Percentiles rank a stretch among this genome's conserved stretches.
Conservation (phyloP, 2,113 vertebrate genomes). For the Siphamia tubifer region DNA sequence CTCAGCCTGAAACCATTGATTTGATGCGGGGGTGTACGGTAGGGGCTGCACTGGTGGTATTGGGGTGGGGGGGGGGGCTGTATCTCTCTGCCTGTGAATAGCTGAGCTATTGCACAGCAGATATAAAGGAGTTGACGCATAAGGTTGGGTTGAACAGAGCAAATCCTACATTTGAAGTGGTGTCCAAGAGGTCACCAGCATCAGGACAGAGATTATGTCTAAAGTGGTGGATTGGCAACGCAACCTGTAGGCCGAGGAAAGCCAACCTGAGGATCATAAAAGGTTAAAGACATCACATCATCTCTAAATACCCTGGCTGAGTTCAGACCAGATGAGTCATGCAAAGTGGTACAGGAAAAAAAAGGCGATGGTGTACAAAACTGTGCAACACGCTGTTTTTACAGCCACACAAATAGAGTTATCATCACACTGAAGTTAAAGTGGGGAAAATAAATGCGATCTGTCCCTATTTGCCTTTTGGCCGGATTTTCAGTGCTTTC, state of each 20-base stretch:
- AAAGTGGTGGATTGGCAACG: constrained; percentile 2
- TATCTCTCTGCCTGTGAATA: constrained; percentile 5
- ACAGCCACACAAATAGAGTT: background rate
- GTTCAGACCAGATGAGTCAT: background rate
- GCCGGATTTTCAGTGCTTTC: constrained; percentile 25
- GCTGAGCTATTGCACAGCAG: constrained; percentile 18
- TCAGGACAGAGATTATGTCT: constrained; percentile 12
- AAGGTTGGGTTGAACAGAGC: background rate
- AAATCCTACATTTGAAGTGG: constrained; percentile 22
- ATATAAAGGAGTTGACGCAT: constrained; percentile 9
- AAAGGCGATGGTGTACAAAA: background rate
- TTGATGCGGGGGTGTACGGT: constrained; percentile 20
- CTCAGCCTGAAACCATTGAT: constrained; percentile 44
- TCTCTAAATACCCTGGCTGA: background rate
- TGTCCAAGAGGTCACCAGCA: constrained; percentile 20
- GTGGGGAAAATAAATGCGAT: constrained; percentile 26
- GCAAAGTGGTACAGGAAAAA: constrained; percentile 5
- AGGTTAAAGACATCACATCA: background rate
- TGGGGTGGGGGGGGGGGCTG: background rate
- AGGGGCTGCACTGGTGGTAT: background rate
- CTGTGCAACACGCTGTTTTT: background rate
- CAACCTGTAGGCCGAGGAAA: constrained; percentile 9
- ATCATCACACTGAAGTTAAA: constrained; percentile 17
- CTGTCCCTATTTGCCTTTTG: constrained; percentile 22
- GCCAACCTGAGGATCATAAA: background rate